phyloP scores from a whole-genome alignment of 1,140 invertebrate genomes.

The Aphaenogaster floridana region DNA sequence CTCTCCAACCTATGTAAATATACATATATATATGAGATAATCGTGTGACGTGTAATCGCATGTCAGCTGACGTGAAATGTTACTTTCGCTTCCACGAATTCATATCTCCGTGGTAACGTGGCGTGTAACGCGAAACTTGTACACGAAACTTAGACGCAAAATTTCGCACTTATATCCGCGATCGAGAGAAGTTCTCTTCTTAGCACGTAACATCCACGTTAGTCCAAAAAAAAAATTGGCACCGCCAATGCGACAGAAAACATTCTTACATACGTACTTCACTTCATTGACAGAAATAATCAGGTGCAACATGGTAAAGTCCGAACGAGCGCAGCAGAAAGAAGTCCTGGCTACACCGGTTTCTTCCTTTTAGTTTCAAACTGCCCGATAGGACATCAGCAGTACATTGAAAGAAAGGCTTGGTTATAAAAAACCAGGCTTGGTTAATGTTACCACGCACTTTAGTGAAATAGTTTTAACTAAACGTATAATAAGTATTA shows the following conservation, averaged over 20 bases:
- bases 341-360: not conserved
- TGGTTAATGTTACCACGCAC: too few relatives aligned
- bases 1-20: not conserved
- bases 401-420: too few relatives aligned
- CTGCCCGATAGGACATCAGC: not conserved
- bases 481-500: too few relatives aligned
- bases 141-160: not conserved
- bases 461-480: too few relatives aligned
- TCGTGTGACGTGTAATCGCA: slow-evolving; percentile 9
- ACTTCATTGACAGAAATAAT: not conserved
- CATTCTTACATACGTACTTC: not conserved
- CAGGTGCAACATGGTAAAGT: not conserved
- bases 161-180: not conserved
- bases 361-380: not conserved
- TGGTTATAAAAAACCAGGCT: too few relatives aligned
- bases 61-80: slow-evolving; percentile 3
- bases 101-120: not conserved
- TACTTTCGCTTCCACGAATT: slow-evolving; percentile 31
- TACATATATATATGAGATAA: slow-evolving; percentile 18
- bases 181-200: not conserved
- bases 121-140: slow-evolving; percentile 1
- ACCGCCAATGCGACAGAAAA: not conserved
- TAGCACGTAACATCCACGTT: not conserved
- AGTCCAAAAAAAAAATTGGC: not conserved
- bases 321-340: not conserved